Conservation (phyloP, 2,888 invertebrate genomes). For the Theretra japonica region DNA sequence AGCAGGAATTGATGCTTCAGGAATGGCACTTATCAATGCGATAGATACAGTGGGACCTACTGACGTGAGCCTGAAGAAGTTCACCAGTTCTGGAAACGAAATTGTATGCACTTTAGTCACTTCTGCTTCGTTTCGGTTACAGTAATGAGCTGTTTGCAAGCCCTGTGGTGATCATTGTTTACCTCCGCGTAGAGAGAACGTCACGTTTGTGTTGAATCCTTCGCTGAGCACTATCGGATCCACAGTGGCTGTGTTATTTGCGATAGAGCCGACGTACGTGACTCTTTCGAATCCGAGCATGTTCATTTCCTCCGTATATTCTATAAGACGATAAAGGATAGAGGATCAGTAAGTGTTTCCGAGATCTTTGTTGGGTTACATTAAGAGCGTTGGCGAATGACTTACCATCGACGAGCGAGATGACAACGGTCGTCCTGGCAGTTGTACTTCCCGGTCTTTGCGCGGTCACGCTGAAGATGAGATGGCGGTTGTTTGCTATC, state of each 20-base stretch:
- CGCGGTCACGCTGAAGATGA: conserved; percentile 43
- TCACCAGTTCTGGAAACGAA: background rate
- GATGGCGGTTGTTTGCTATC: conserved; percentile 42
- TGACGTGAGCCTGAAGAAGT: conserved; percentile 2
- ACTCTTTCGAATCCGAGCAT: conserved; percentile 39
- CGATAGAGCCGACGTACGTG: conserved; percentile 45
- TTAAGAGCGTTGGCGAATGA: background rate
- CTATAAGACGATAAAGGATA: no score
- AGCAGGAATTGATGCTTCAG: conserved; percentile 40
- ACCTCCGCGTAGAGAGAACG: conserved; percentile 36
- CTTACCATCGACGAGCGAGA: conserved; percentile 33
- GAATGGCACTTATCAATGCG: conserved; percentile 31
- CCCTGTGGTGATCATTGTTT: conserved; percentile 28
- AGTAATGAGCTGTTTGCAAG: no score
- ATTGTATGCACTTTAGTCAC: conserved; percentile 31
- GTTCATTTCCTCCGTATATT: conserved; percentile 31
- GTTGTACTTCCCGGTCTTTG: conserved; percentile 33
- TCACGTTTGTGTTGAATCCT: conserved; percentile 44
- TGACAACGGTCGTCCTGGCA: conserved; percentile 38
- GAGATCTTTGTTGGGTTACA: background rate
- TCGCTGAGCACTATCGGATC: conserved; percentile 45
- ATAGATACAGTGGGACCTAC: conserved; percentile 36
- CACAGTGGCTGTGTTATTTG: conserved; percentile 37
- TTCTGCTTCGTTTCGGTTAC: no score
- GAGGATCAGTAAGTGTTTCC: no score